Evolutionary conservation across 2,888 invertebrate species (phyloP), one percentile per base, ranked within the genome.

Genomic region (Agriotes lineatus): DNA sequence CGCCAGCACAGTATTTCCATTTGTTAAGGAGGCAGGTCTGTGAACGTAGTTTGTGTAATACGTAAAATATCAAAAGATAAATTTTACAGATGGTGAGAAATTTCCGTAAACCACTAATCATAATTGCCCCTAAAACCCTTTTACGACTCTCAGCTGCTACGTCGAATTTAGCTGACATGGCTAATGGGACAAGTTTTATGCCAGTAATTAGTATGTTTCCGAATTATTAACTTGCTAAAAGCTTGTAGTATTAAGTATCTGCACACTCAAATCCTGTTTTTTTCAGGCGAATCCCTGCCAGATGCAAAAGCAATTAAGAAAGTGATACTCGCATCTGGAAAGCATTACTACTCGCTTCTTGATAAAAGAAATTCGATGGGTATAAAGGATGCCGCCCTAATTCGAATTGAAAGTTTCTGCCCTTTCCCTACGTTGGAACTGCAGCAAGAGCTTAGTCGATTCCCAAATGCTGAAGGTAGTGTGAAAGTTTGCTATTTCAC

Each of bases 1-100:
- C 96, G 0, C 94, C 96, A 0, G 96, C 98, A 0, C 98, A 99
- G 84, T 99, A 99, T 86, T 99, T 96, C 83, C 99, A 99, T 86
- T 86, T 97, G 14, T 85, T 99, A 54, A 88, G 99, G 64, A 88
- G 96, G 86, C 99, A 99, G 89, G 95, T 52, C 33, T 33, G 33
- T 52, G 10, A 4, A 12, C n/a, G 16, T 6, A 4, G 6, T 39
- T 39, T 18, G 10, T 60, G 25, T 63, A 48, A 25, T n/a, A n/a
- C 44, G 10, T 48, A 42, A 44, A 22, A 2, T 19, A 61, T 14
- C 52, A 44, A 1, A 42, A 16, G 16, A 0, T 3, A 0, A 18
- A 16, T 4, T 33, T 66, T 65, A 48, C 83, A 96, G 93, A 90
- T 98, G 86, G 84, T 96, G 2, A 87, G 97, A 67, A 93, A 96